Evolutionary conservation across 2,797 vertebrate species (phyloP).

Genomic region (Peromyscus nudipes): DNA sequence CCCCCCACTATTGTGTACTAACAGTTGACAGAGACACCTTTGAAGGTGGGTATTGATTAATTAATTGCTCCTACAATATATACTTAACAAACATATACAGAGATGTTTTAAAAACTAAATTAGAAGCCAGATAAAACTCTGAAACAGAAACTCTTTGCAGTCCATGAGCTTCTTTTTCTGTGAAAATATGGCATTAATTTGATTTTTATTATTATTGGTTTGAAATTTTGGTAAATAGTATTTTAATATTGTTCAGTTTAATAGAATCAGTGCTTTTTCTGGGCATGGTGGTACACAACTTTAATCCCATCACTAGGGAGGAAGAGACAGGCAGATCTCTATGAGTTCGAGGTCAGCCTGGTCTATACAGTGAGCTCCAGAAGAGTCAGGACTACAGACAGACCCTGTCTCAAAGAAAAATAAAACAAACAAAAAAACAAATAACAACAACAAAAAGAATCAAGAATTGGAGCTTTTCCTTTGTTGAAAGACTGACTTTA

Average conservation of each 20-base stretch:
- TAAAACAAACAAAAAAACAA: background rate
- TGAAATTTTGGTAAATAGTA: background rate
- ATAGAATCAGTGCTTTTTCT: background rate
- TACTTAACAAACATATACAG: background rate
- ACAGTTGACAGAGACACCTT: background rate
- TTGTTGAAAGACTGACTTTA: constrained; percentile 4
- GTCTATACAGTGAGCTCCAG: background rate
- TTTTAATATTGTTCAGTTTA: constrained; percentile 28
- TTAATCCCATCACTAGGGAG: background rate
- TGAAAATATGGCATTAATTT: constrained; percentile 29
- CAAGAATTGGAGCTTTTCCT: background rate
- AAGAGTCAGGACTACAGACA: background rate
- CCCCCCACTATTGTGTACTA: background rate
- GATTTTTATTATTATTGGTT: background rate
- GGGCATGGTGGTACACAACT: background rate
- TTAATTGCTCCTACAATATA: background rate
- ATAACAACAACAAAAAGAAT: background rate
- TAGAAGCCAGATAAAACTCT: background rate
- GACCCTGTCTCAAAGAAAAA: background rate
- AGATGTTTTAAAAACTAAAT: constrained; percentile 26
- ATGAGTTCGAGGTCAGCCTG: background rate
- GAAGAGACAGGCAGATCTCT: background rate
- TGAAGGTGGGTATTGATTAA: constrained; percentile 13
- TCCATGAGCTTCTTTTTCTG: background rate
- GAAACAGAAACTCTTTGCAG: background rate